Percentiles rank a stretch among this genome's conserved stretches.
phyloP scores from a whole-genome alignment of 2,113 vertebrate species.

The Dascyllus trimaculatus region DNA sequence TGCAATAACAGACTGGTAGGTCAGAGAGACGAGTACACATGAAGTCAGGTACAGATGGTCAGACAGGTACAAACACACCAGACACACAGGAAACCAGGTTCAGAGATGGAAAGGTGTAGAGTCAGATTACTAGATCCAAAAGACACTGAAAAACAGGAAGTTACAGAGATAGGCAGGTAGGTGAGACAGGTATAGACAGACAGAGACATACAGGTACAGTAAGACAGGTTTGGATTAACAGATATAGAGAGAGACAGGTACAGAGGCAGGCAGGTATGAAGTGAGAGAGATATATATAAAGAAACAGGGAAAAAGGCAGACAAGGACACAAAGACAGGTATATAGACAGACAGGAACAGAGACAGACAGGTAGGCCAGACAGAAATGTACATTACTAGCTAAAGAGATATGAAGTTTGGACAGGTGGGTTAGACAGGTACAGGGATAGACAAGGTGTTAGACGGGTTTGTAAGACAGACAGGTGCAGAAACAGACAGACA shows the following conservation, averaged over 20 bases:
- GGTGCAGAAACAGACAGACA: constrained; percentile 3
- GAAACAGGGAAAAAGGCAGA: no score
- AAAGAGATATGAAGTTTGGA: not conserved
- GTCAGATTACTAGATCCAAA: not conserved
- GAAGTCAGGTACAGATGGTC: no score
- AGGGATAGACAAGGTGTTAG: not conserved
- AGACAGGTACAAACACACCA: not conserved
- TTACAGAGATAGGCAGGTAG: not conserved
- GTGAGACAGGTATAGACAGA: no score
- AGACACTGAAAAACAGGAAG: not conserved
- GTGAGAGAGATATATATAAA: no score
- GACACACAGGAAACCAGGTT: no score
- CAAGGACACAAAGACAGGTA: no score
- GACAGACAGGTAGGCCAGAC: not conserved
- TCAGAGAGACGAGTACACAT: no score
- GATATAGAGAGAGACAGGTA: no score
- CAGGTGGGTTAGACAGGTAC: not conserved
- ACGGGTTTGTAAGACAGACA: constrained; percentile 2
- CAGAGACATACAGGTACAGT: no score
- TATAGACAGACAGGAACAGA: not conserved
- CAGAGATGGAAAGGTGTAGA: not conserved
- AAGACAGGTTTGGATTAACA: no score
- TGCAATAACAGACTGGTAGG: no score
- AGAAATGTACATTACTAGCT: not conserved
- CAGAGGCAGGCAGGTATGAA: no score